phyloP scores from a whole-genome alignment of 2,888 invertebrate genomes.

The Argynnis bischoffii region DNA sequence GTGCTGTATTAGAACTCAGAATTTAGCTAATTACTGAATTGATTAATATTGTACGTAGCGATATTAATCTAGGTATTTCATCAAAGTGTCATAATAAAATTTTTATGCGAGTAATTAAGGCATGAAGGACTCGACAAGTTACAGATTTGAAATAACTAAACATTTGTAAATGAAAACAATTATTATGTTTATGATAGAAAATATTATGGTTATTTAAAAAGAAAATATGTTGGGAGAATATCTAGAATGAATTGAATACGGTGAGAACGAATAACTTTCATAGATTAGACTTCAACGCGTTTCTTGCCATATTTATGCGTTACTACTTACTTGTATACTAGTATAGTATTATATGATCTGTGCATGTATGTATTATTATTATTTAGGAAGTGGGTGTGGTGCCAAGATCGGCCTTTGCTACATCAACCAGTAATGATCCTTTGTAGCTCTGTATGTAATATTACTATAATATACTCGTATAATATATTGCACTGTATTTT shows the following conservation, averaged over 20 bases:
- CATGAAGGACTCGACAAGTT: background rate
- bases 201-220: too few species aligned
- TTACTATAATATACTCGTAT: too few species aligned
- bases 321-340: background rate
- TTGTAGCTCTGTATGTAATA: too few species aligned
- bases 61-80: constrained; percentile 23
- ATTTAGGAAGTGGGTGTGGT: too few species aligned
- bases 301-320: background rate
- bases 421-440: too few species aligned
- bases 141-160: background rate
- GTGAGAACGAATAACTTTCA: background rate
- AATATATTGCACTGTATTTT: too few species aligned
- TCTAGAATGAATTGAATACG: too few species aligned
- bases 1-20: background rate
- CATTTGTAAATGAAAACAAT: background rate
- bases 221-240: too few species aligned
- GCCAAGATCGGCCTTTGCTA: too few species aligned
- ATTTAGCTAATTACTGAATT: constrained; percentile 40
- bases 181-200: too few species aligned
- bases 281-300: constrained; percentile 23
- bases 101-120: constrained; percentile 21
- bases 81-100: constrained; percentile 7
- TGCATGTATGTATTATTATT: too few species aligned
- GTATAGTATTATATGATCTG: too few species aligned
- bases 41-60: constrained; percentile 30